Evolutionary conservation across 2,113 vertebrate genomes (phyloP).

Genomic region (Scomber scombrus): DNA sequence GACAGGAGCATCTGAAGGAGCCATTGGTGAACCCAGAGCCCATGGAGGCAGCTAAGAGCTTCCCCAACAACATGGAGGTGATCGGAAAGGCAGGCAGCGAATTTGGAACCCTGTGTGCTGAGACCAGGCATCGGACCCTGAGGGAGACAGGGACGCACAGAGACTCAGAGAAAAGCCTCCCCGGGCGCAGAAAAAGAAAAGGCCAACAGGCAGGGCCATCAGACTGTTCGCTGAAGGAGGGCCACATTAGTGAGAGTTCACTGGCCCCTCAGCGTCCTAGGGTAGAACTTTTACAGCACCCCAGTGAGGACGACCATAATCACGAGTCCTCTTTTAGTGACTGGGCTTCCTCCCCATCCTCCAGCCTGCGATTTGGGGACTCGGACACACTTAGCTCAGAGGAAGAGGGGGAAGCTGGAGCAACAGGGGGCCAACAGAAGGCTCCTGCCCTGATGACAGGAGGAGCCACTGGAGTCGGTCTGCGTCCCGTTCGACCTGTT

Average conservation of each 20-base stretch:
- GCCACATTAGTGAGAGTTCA: conserved; percentile 75
- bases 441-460: conserved; percentile 67
- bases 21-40: conserved; percentile 93
- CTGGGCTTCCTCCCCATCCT: conserved; percentile 96
- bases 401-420: conserved; percentile 88
- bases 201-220: conserved; percentile 98
- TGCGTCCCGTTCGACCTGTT: conserved; percentile 82
- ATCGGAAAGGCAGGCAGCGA: conserved; percentile 95
- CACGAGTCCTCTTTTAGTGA: conserved; percentile 96
- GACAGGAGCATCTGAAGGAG: conserved; percentile 96
- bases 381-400: conserved; percentile 97
- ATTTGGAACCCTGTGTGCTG: conserved; percentile 91
- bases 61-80: conserved; percentile 93
- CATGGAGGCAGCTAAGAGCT: conserved; percentile 91
- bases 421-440: conserved; percentile 78
- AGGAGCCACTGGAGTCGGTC: conserved; percentile 67
- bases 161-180: conserved; percentile 90
- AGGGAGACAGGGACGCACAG: conserved; percentile 88
- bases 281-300: conserved; percentile 87
- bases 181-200: conserved; percentile 95
- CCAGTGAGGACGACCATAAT: conserved; percentile 91
- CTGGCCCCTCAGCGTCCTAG: conserved; percentile 83
- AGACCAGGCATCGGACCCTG: conserved; percentile 79
- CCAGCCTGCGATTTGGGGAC: conserved; percentile 95
- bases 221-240: conserved; percentile 90